Evolutionary conservation across 2,888 invertebrate species (phyloP).

Genomic region (Eulithis prunata): DNA sequence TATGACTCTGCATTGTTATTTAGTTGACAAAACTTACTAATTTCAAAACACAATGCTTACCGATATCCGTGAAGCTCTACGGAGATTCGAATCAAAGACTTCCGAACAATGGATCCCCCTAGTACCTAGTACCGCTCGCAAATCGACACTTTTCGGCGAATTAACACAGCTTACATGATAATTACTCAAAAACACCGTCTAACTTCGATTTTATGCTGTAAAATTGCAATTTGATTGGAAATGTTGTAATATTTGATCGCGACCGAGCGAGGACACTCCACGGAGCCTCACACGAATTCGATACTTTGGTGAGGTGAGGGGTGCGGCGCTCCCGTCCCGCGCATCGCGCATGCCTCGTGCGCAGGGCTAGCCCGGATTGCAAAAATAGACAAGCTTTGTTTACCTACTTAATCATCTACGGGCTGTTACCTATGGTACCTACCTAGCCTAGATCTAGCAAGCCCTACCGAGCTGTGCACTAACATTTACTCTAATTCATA

Average conservation of each 20-base stretch:
- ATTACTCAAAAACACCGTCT: neutral
- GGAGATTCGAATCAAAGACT: neutral
- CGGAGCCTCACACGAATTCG: neutral
- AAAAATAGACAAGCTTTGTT: too few species aligned
- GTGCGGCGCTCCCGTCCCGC: too few species aligned
- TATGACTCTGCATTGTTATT: neutral
- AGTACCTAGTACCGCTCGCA: neutral
- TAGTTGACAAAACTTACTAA: neutral
- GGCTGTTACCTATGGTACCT: too few species aligned
- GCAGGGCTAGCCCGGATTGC: too few species aligned
- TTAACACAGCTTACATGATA: conserved; percentile 2
- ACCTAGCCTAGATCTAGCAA: too few species aligned
- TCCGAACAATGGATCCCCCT: too few species aligned
- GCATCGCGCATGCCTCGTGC: too few species aligned
- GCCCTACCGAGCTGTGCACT: too few species aligned
- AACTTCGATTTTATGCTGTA: neutral
- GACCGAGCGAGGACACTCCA: neutral
- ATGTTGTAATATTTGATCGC: neutral
- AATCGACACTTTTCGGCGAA: neutral
- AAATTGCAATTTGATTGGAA: neutral
- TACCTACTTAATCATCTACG: too few species aligned
- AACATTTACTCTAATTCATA: too few species aligned
- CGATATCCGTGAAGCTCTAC: conserved; percentile 7
- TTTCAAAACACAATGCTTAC: neutral
- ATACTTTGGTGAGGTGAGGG: neutral